Evolutionary conservation across 2,113 vertebrate genomes (phyloP).

Genomic region (Acrocephalus kingi): DNA sequence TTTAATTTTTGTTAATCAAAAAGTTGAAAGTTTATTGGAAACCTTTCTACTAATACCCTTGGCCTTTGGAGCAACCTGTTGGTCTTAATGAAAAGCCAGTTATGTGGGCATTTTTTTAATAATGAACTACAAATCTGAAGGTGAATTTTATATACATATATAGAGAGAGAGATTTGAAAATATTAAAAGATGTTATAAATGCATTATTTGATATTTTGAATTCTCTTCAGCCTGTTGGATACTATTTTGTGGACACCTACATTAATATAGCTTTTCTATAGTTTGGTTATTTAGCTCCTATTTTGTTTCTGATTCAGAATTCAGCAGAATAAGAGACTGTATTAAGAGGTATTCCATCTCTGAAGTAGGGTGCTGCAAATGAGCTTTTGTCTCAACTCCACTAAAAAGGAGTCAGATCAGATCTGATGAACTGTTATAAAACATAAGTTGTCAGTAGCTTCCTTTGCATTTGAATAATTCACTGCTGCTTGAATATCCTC

Average conservation of each 20-base stretch:
- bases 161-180: background rate
- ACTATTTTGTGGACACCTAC: background rate
- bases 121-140: background rate
- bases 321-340: background rate
- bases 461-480: background rate
- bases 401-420: background rate
- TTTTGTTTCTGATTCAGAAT: background rate
- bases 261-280: background rate
- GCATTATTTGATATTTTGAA: background rate
- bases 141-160: background rate
- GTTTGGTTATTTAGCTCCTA: background rate
- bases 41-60: background rate
- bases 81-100: background rate
- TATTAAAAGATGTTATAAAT: background rate
- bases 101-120: background rate
- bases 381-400: rapidly evolving
- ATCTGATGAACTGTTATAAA: background rate
- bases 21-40: background rate
- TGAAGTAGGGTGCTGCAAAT: background rate
- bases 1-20: background rate
- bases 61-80: background rate
- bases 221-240: background rate
- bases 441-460: background rate
- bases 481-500: background rate
- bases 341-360: background rate